Conservation (phyloP, 2,888 invertebrate genomes). For the Proisotoma minuta region DNA sequence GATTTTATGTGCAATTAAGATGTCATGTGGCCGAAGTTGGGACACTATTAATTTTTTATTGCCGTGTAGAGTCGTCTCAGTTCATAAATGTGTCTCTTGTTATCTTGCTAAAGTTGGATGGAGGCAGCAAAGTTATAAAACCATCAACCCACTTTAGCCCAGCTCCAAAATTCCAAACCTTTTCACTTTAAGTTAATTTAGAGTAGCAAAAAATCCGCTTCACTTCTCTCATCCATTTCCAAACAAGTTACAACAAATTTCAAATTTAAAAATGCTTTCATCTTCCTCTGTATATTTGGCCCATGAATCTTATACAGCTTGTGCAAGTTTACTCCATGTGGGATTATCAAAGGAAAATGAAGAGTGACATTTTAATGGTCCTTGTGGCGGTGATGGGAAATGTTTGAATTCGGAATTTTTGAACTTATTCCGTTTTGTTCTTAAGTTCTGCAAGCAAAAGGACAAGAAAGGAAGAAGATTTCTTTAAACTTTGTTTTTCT, state of each 20-base stretch:
- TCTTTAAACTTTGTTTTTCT: slow-evolving; percentile 8
- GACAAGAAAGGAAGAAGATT: not conserved
- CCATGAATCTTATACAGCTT: no score
- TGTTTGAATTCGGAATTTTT: not conserved
- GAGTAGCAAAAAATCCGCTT: not conserved
- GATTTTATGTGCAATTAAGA: slow-evolving; percentile 31
- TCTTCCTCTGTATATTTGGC: not conserved
- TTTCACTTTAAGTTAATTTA: slow-evolving; percentile 5
- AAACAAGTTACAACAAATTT: not conserved
- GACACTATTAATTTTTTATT: slow-evolving; percentile 31
- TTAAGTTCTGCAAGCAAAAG: not conserved
- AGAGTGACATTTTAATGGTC: not conserved
- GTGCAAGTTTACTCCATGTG: not conserved
- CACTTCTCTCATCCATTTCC: not conserved
- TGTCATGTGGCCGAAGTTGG: slow-evolving; percentile 19
- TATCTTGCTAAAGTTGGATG: not conserved
- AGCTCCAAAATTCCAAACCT: not conserved
- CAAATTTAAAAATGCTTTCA: slow-evolving; percentile 1
- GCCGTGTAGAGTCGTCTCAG: slow-evolving; percentile 22
- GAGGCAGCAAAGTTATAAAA: not conserved
- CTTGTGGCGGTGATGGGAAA: slow-evolving; percentile 1
- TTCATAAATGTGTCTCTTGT: slow-evolving; percentile 19
- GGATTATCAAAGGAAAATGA: slow-evolving; percentile 1
- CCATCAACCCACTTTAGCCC: not conserved
- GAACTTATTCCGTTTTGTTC: no score